Conservation (phyloP, 1,140 invertebrate genomes). For the Dinothrombium tinctorium region DNA sequence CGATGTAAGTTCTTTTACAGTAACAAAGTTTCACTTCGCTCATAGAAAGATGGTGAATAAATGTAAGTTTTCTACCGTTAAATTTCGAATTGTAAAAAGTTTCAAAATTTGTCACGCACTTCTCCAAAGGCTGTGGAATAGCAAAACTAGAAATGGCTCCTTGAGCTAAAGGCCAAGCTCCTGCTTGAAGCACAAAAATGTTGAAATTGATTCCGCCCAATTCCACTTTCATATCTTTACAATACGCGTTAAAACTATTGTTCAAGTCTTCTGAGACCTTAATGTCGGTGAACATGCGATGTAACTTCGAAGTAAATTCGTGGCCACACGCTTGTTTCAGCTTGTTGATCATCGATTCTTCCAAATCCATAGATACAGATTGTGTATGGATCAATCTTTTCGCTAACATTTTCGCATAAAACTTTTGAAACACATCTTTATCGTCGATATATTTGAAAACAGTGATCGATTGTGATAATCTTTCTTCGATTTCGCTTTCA, state of each 20-base stretch:
- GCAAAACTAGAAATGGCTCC: conserved; percentile 52
- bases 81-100: conserved; percentile 75
- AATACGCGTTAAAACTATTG: conserved; percentile 51
- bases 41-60: conserved; percentile 76
- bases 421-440: conserved; percentile 92
- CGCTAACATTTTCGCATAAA: conserved; percentile 48
- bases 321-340: conserved; percentile 92
- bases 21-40: conserved; percentile 48
- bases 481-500: conserved; percentile 67
- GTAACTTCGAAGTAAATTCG: conserved; percentile 93
- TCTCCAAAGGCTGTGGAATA: conserved; percentile 68
- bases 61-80: conserved; percentile 85
- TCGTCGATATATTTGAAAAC: conserved; percentile 99
- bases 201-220: conserved; percentile 49
- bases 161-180: conserved; percentile 82
- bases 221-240: conserved; percentile 40
- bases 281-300: conserved; percentile 96
- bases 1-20: conserved; percentile 45
- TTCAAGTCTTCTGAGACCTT: conserved; percentile 76
- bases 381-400: conserved; percentile 72
- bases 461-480: conserved; percentile 58
- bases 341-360: conserved; percentile 96
- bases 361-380: conserved; percentile 86
- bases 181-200: conserved; percentile 46
- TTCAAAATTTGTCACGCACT: conserved; percentile 76